phyloP scores from a whole-genome alignment of 2,888 invertebrate species.

The Diarsia dahlii region DNA sequence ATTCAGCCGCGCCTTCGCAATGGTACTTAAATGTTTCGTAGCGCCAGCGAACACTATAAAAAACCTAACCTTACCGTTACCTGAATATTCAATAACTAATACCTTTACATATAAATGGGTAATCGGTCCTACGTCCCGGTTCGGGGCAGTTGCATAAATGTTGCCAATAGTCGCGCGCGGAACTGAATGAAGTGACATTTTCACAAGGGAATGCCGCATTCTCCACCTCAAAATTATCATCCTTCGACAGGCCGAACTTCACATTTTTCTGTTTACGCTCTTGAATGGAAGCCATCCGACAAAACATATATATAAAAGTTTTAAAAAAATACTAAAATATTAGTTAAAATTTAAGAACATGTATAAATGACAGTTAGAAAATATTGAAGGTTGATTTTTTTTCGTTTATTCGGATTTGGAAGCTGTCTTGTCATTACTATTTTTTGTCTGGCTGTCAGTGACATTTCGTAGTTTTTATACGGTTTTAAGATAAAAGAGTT shows the following conservation, averaged over 20 bases:
- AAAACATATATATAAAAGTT: slow-evolving; percentile 58
- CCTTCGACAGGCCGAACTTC: slow-evolving; percentile 83
- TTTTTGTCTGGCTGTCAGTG: slow-evolving; percentile 35
- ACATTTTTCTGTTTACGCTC: slow-evolving; percentile 82
- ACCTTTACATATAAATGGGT: slow-evolving; percentile 68
- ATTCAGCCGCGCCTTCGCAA: too few species aligned
- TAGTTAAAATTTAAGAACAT: slow-evolving; percentile 67
- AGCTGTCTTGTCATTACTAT: slow-evolving; percentile 44
- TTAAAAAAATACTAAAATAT: slow-evolving; percentile 72
- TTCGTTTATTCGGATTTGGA: slow-evolving; percentile 35
- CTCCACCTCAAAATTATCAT: slow-evolving; percentile 79
- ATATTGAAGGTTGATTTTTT: slow-evolving; percentile 45
- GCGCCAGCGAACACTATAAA: too few species aligned
- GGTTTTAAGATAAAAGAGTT: slow-evolving; percentile 24
- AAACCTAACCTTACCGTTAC: too few species aligned
- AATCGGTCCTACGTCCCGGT: slow-evolving; percentile 26
- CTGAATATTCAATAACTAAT: too few species aligned
- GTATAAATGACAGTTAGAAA: slow-evolving; percentile 63
- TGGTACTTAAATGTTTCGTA: too few species aligned
- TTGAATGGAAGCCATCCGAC: slow-evolving; percentile 73
- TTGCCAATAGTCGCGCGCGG: slow-evolving; percentile 84
- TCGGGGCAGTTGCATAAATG: slow-evolving; percentile 66
- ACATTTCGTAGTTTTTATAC: neutral
- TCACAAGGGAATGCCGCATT: slow-evolving; percentile 68
- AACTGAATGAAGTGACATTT: slow-evolving; percentile 78